Evolutionary conservation across 2,113 vertebrate species (phyloP).

Genomic region (Muntiacus reevesi): DNA sequence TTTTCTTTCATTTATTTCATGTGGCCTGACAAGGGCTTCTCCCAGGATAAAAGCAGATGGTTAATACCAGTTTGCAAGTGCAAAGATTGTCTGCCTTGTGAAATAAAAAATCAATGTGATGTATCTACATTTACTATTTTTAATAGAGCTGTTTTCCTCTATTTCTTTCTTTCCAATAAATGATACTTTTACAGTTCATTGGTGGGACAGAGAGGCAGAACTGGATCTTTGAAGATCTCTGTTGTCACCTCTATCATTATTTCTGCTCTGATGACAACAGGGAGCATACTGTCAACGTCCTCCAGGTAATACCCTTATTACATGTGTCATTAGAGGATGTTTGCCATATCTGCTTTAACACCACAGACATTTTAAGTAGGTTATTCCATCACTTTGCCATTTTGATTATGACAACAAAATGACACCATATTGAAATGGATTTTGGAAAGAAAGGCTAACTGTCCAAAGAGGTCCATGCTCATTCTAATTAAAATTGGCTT

Average conservation of each 20-base stretch:
- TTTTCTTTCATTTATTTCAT: slow-evolving; percentile 18
- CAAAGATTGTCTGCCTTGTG: slow-evolving; percentile 27
- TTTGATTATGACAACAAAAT: slow-evolving; percentile 90
- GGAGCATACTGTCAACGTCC: slow-evolving; percentile 82
- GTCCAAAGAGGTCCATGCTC: slow-evolving; percentile 87
- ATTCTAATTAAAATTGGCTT: slow-evolving; percentile 91
- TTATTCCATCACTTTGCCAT: slow-evolving; percentile 89
- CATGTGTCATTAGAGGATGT: slow-evolving; percentile 85
- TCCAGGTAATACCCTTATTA: slow-evolving; percentile 86
- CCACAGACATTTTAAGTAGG: slow-evolving; percentile 86
- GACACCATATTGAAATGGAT: slow-evolving; percentile 89
- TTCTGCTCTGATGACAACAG: slow-evolving; percentile 84
- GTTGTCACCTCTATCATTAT: slow-evolving; percentile 85
- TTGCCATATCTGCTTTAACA: slow-evolving; percentile 81
- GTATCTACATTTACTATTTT: slow-evolving; percentile 43
- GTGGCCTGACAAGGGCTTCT: neutral
- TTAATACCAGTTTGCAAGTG: slow-evolving; percentile 34
- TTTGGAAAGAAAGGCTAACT: slow-evolving; percentile 89
- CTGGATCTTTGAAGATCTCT: slow-evolving; percentile 83
- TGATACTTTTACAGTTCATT: slow-evolving; percentile 81
- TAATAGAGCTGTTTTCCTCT: slow-evolving; percentile 38
- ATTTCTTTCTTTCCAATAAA: slow-evolving; percentile 52
- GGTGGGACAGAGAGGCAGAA: slow-evolving; percentile 85
- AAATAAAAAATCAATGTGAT: slow-evolving; percentile 23
- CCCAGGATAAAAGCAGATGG: neutral